phyloP scores from a whole-genome alignment of 2,888 invertebrate species.

The Brassicogethes aeneus region DNA sequence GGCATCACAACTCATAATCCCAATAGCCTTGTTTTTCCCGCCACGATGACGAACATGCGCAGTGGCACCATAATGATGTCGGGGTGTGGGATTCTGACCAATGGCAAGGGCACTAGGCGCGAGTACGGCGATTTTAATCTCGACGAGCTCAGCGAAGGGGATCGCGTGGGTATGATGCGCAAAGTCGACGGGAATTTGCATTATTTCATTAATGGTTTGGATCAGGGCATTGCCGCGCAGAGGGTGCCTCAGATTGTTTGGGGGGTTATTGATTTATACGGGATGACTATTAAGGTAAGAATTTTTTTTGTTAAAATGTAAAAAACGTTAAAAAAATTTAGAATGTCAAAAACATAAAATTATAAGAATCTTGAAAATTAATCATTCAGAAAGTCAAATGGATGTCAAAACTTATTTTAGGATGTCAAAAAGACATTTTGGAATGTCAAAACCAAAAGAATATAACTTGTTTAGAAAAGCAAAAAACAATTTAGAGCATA shows the following conservation, averaged over 20 bases:
- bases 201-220: constrained; percentile 87
- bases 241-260: constrained; percentile 74
- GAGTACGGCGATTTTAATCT: constrained; percentile 92
- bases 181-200: constrained; percentile 78
- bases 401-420: no score
- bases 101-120: constrained; percentile 86
- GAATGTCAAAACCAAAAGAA: no score
- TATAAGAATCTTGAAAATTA: background rate
- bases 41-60: constrained; percentile 96
- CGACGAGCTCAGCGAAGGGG: constrained; percentile 88
- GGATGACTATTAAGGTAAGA: constrained; percentile 76
- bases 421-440: no score
- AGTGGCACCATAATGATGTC: constrained; percentile 93
- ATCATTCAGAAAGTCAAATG: background rate
- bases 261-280: constrained; percentile 93
- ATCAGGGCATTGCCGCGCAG: constrained; percentile 85
- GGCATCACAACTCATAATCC: constrained; percentile 93
- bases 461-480: no score
- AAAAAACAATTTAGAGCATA: no score
- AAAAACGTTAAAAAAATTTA: constrained; percentile 2
- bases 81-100: constrained; percentile 91
- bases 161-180: constrained; percentile 86
- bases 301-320: no score
- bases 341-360: background rate
- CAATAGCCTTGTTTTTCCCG: constrained; percentile 79